A percentile compares a stretch with the other conserved stretches of the same genome.
Evolutionary conservation across 1,140 invertebrate species (phyloP).

Genomic region (Psix sp.): DNA sequence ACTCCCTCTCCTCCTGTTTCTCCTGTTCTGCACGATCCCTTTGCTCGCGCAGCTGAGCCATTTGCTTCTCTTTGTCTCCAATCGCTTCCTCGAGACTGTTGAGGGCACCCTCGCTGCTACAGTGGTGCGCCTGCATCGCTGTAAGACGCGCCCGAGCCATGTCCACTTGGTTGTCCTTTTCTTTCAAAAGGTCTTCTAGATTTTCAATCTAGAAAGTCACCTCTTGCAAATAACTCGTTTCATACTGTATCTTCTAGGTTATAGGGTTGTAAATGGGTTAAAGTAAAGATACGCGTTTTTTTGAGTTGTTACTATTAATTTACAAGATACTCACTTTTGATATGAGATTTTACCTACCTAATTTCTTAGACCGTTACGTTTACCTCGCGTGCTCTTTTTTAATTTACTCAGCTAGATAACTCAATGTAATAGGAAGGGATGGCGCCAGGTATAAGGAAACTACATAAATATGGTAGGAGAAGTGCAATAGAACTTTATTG

Average conservation of each 20-base stretch:
- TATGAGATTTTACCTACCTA: no score
- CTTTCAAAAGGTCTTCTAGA: conserved; percentile 95
- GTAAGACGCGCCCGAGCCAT: conserved; percentile 93
- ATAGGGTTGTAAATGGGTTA: no score
- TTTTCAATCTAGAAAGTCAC: conserved; percentile 90
- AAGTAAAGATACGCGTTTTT: no score
- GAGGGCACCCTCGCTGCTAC: conserved; percentile 92
- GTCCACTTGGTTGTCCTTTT: conserved; percentile 98
- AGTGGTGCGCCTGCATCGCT: conserved; percentile 94
- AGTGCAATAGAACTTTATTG: conserved; percentile 56
- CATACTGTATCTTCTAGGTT: neutral
- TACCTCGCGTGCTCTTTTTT: no score
- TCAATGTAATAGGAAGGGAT: conserved; percentile 2
- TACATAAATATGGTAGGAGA: conserved; percentile 23
- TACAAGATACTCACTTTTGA: no score
- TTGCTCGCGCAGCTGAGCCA: conserved; percentile 93
- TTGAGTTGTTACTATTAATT: no score
- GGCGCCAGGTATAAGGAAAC: conserved; percentile 26
- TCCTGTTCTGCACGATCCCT: conserved; percentile 97
- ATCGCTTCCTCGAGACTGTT: conserved; percentile 96
- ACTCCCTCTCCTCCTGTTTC: conserved; percentile 94
- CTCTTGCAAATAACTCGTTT: conserved; percentile 26
- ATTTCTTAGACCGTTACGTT: no score
- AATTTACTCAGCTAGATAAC: no score
- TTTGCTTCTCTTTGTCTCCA: conserved; percentile 97